Conservation (phyloP, 53 echinoderm and acorn worm species). For the Mesocentrotus franciscanus region DNA sequence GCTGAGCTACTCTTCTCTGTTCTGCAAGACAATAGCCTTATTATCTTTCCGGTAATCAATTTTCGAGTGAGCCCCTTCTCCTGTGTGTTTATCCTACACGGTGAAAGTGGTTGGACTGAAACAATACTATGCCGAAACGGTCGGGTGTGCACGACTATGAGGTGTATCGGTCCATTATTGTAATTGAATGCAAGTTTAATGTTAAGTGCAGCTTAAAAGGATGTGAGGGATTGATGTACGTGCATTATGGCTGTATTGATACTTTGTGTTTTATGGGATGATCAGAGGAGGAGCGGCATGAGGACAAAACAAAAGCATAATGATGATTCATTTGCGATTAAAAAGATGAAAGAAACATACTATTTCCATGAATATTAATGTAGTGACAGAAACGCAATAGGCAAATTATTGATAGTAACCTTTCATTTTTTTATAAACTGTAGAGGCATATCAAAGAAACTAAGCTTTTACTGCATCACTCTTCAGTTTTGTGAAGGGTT, state of each 20-base stretch:
- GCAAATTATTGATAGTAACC: not conserved
- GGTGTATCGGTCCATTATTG: not conserved
- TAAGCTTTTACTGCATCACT: not conserved
- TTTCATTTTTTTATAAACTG: not conserved
- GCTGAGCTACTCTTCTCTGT: not conserved
- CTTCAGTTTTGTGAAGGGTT: not conserved
- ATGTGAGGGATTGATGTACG: not conserved
- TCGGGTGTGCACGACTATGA: not conserved
- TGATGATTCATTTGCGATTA: not conserved
- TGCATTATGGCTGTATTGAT: not conserved
- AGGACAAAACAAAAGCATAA: not conserved
- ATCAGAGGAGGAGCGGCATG: not conserved
- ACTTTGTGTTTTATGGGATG: not conserved
- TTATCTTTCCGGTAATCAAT: conserved; percentile 50
- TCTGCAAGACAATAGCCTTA: conserved; percentile 30
- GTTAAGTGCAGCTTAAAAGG: conserved; percentile 51
- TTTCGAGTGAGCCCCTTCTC: not conserved
- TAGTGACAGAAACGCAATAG: not conserved
- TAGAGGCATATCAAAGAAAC: not conserved
- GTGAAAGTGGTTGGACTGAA: not conserved
- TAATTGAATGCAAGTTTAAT: conserved; percentile 55
- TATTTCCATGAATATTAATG: not conserved
- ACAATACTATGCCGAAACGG: not conserved
- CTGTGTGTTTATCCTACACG: too few species aligned
- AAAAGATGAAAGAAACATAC: not conserved